Evolutionary conservation across 2,113 vertebrate genomes (phyloP), one percentile per base, ranked within the genome.

Genomic region (Oncorhynchus tshawytscha): DNA sequence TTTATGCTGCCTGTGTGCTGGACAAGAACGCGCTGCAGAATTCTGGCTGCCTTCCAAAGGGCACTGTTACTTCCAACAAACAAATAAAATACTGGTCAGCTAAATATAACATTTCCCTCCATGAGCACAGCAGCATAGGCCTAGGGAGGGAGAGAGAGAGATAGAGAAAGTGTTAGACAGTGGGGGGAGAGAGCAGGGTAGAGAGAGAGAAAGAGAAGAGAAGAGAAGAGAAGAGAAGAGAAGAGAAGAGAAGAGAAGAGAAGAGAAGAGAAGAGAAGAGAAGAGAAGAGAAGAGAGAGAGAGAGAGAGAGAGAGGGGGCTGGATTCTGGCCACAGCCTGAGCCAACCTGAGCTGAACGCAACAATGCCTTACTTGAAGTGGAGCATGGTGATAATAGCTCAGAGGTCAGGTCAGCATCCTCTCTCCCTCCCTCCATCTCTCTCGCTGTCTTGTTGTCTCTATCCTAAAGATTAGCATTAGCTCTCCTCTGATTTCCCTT

Each of bases 31-130:
- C 84, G 82, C 85, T 90, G 85, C 88, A 89, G 90, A 81, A 70
- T 81, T 88, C 83, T 91, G 91, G 89, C 86, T 76, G 67, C 75
- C 78, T 81, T 90, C 90, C 91, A 91, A 91, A 89, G 86, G 84
- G 72, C 88, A 86, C 84, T 64, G 85, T 87, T 88, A 90, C 88
- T 91, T 90, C 79, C 78, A 85, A 87, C 83, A 79, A 90, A 90
- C 88, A 91, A 91, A 91, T 88, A 89, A 90, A 92, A 90, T 82
- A 88, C 88, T 88, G 88, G 86, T 85, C 88, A 88, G 91, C 91
- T 92, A 91, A 92, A 93, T 88, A 90, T 87, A 92, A 87, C 78
- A 86, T 87, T 90, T 90, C 84, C 84, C 82, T 87, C 49, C 68
- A 22, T 70, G 67, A 22, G 34, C 67, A 45, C 22, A 64, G 60